Evolutionary conservation across 2,888 invertebrate species (phyloP), one percentile per base, ranked within the genome.

Genomic region (Matsumyia berberina): DNA sequence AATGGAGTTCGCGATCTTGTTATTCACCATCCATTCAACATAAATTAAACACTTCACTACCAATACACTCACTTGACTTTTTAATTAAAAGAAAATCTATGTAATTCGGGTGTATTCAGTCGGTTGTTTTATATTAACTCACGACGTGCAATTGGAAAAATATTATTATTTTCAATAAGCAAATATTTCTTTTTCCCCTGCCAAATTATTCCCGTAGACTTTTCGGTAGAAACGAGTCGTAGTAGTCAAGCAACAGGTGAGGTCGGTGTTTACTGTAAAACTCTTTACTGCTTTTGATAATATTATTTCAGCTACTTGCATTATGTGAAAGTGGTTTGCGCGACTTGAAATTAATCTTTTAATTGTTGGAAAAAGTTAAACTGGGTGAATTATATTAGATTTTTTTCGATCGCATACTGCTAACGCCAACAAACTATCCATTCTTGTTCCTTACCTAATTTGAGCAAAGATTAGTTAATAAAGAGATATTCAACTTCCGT

Each of bases 241-340:
- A 49, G 39, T 29, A 17, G 42, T 53, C 53, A 53, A 31, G 55
- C 69, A 69, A 69, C 70, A 70, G 70, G 70, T 70, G 70, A 44
- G 57, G 37, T 24, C 33, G 31, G n/a, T 19, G 31, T 15, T 39
- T 39, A 51, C 39, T 49, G 37, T 33, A 66, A 6, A 51, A 15
- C 9, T 39, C 37, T 37, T 62, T 33, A 46, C 17, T 11, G 11
- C 8, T 7, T 31, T 33, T 33, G 1, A 3, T 19, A n/a, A 46
- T 6, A 46, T 19, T 11, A 11, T 46, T 33, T 15, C 15, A 19
- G 4, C 31, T 15, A 33, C 9, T 31, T 33, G 1, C 12, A 2
- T 4, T 2, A 8, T 51, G 2, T 12, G 7, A 31, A 29, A 29
- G 11, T 12, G 12, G 12, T 53, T 7, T 0, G 2, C 7, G 12